These are phyloP conservation scores for Mormyrus iriodes DNA, from an alignment of 2,113 vertebrate species.

Conservation along the genomic window DNA sequence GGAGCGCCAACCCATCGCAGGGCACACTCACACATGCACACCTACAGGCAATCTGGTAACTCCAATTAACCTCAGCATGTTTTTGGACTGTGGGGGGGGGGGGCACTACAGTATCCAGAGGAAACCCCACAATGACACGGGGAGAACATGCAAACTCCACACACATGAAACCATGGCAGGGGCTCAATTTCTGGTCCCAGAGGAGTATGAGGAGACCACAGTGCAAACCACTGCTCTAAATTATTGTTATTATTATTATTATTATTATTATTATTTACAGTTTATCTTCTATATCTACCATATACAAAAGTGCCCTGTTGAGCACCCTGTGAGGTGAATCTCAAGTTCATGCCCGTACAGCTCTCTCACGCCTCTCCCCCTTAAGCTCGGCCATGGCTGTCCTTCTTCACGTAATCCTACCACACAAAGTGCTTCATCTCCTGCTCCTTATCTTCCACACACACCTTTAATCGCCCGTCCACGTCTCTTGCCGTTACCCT, in stretches of 20 bases:
- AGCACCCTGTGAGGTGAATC: background rate
- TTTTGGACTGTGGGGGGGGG: no score
- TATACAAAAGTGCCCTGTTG: background rate
- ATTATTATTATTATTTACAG: background rate
- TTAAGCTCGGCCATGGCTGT: background rate
- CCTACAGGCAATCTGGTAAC: no score
- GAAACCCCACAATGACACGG: no score
- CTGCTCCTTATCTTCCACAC: background rate
- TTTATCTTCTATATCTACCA: background rate
- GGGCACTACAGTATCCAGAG: no score
- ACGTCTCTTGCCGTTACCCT: background rate
- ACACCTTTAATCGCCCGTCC: constrained; percentile 7
- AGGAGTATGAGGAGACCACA: no score
- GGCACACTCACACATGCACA: no score
- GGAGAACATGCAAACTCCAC: no score
- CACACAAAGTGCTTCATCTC: background rate
- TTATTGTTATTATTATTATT: background rate
- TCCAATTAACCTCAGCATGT: no score
- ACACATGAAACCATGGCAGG: no score
- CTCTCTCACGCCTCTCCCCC: background rate
- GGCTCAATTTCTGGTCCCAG: no score
- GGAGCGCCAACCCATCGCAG: no score
- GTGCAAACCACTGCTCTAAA: background rate
- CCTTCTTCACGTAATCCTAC: background rate
- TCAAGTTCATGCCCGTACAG: background rate